Conservation (phyloP, 2,888 invertebrate species). For the Bhutanitis thaidina region DNA sequence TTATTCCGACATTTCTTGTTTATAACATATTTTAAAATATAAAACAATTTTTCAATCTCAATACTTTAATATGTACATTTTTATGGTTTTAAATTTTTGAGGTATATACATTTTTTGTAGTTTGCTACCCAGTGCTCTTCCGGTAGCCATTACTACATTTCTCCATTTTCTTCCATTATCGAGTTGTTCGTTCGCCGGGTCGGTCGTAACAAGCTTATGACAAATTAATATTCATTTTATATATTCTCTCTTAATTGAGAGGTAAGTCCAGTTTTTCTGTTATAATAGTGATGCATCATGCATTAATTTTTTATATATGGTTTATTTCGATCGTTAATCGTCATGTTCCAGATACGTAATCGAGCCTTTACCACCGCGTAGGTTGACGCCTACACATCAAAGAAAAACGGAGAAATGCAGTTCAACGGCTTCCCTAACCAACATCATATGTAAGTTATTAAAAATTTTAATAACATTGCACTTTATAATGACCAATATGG, state of each 20-base stretch:
- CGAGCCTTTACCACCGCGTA: constrained; percentile 60
- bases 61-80: too few species aligned
- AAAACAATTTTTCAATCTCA: too few species aligned
- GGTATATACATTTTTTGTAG: not conserved
- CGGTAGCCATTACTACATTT: constrained; percentile 32
- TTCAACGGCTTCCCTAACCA: constrained; percentile 77
- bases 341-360: constrained; percentile 62
- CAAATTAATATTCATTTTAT: constrained; percentile 41
- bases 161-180: constrained; percentile 62
- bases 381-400: constrained; percentile 37
- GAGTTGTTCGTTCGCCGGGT: constrained; percentile 83
- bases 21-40: too few species aligned
- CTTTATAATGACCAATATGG: constrained; percentile 15
- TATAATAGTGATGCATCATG: too few species aligned
- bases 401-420: constrained; percentile 60
- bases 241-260: constrained; percentile 75
- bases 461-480: too few species aligned
- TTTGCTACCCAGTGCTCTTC: constrained; percentile 35
- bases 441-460: constrained; percentile 69
- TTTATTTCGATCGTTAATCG: constrained; percentile 9
- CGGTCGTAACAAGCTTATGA: constrained; percentile 66
- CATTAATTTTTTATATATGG: too few species aligned
- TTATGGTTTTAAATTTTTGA: too few species aligned
- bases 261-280: constrained; percentile 44
- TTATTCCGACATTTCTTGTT: too few species aligned